A percentile compares a stretch with the other conserved stretches of the same genome.
These are phyloP conservation scores for Gallinago undulata DNA, from an alignment of 2,113 vertebrate species.

Conservation along the genomic window DNA sequence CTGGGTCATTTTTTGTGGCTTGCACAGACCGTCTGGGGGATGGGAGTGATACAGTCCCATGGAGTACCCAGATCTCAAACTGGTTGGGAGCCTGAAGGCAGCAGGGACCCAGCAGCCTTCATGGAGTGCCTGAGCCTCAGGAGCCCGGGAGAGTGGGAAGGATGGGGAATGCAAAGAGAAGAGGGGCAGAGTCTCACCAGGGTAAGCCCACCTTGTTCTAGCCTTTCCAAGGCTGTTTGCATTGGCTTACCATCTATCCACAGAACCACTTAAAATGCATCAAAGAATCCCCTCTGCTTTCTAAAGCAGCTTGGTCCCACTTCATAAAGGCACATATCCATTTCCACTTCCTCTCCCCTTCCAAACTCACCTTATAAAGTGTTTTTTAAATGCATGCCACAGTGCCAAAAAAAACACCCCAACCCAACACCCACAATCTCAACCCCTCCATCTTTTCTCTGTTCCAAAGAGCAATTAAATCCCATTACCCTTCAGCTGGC, in stretches of 20 bases:
- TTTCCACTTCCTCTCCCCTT: not conserved
- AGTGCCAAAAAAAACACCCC: not conserved
- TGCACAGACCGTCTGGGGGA: not conserved
- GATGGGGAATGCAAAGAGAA: not conserved
- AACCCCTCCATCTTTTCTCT: not conserved
- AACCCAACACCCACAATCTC: not conserved
- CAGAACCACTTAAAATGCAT: not conserved
- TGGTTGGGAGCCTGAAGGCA: not conserved
- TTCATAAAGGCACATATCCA: not conserved
- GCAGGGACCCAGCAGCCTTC: not conserved
- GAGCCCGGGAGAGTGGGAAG: not conserved
- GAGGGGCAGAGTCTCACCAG: not conserved
- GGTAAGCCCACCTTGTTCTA: not conserved
- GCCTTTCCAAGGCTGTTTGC: not conserved
- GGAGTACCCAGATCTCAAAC: not conserved
- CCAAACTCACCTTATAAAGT: constrained; percentile 6
- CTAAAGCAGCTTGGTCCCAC: not conserved
- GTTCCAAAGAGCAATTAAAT: constrained; percentile 58
- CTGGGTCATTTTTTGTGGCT: not conserved
- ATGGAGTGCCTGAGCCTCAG: not conserved
- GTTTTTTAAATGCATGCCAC: not conserved
- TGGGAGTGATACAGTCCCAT: not conserved
- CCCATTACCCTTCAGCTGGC: constrained; percentile 39
- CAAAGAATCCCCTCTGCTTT: not conserved
- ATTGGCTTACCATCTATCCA: not conserved